Evolutionary conservation across 30 jellyfish, hydroid and myxozoan species (phyloP).

Genomic region (Phacellophora camtschatica): DNA sequence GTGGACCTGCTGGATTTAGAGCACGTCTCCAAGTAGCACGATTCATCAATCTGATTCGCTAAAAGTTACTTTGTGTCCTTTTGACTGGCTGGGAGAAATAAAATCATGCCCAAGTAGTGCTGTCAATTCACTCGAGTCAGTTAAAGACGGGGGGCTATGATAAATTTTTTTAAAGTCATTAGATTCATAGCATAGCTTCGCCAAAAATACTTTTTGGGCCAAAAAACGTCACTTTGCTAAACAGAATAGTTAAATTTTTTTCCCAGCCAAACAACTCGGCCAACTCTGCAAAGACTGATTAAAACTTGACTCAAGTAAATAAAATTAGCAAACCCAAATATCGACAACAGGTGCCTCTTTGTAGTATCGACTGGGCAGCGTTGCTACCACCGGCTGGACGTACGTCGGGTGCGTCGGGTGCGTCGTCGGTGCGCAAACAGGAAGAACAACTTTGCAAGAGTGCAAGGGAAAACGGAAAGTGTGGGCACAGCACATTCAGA

Average conservation of each 20-base stretch:
- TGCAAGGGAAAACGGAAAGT: no score
- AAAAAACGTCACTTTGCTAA: no score
- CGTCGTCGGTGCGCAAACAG: no score
- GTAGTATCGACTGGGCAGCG: constrained; percentile 26
- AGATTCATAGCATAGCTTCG: no score
- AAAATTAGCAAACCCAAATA: constrained; percentile 32
- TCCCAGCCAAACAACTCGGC: no score
- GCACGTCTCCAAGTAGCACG: constrained; percentile 46
- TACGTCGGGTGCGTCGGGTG: no score
- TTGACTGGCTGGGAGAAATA: constrained; percentile 4
- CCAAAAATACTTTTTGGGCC: no score
- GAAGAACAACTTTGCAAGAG: no score
- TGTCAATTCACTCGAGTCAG: neutral
- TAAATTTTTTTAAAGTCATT: no score
- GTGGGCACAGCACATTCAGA: no score
- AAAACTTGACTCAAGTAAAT: constrained; percentile 19
- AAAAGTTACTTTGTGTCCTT: neutral
- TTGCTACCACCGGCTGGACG: constrained; percentile 38
- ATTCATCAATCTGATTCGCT: constrained; percentile 15
- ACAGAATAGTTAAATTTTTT: no score
- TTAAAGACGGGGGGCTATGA: constrained; percentile 18
- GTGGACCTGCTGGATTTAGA: constrained; percentile 37
- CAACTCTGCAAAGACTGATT: neutral
- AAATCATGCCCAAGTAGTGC: constrained; percentile 36
- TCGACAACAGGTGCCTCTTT: constrained; percentile 38